Evolutionary conservation across 2,888 invertebrate species (phyloP), one percentile per base, ranked within the genome.

Genomic region (Diploptera punctata): DNA sequence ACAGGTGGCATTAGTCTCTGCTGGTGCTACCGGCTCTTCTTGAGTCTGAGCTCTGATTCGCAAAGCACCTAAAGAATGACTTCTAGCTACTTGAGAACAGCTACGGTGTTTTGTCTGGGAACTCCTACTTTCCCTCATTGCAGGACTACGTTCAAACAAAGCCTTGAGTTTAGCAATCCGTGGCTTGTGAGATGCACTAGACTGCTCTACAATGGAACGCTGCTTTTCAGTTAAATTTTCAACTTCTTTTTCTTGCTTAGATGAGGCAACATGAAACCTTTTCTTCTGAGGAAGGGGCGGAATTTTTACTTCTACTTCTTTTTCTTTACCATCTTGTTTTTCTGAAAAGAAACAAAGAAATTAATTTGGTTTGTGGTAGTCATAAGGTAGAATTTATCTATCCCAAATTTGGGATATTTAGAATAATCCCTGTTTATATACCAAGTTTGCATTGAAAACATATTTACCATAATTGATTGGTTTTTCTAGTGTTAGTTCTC

Each of bases 81-180:
- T 79, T 19, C 78, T 72, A 33, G 78, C 71, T 2, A 79, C 77
- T 38, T 70, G 72, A 57, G 74, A 74, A 33, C 49, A 68, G 29
- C 69, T 49, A 43, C 71, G 71, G 24, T 47, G 70, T 71, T 77
- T 69, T 62, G 69, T 24, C 49, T 74, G 67, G 29, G 75, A 67
- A 47, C 74, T 73, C 73, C 76, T 62, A 73, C 74, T 57, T 60
- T 76, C 76, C 62, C 76, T 68, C 21, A 75, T 70, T 24, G 70
- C 61, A 29, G 73, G 71, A 47, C 75, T 77, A 49, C 80, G 78
- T 75, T 81, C 82, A 77, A 82, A 82, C 43, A 82, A 77, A 3
- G 81, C 80, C 74, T 80, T 79, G n/a, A 82, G 76, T 67, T 80
- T 81, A 1, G 80, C 79, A 29, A 82, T 82, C 72, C 81, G 80